Conservation (phyloP, 2,113 vertebrate species). For the Hippocampus barbouri region DNA sequence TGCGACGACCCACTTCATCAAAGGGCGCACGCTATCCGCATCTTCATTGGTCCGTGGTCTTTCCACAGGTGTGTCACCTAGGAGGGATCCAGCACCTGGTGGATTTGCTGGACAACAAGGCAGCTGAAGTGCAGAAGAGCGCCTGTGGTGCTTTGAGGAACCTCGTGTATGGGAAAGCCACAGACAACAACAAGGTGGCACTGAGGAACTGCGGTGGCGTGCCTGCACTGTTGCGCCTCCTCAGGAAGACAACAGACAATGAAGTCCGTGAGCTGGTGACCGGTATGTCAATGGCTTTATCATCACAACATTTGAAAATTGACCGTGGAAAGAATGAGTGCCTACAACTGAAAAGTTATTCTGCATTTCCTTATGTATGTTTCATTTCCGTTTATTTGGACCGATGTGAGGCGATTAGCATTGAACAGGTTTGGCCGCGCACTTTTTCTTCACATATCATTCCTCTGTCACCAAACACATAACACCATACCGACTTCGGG, state of each 20-base stretch:
- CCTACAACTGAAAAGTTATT: too few species aligned
- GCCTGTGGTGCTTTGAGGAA: constrained; percentile 93
- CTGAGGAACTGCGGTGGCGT: constrained; percentile 95
- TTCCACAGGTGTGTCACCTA: constrained; percentile 83
- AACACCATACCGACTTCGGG: too few species aligned
- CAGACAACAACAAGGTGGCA: constrained; percentile 96
- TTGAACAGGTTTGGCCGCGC: too few species aligned
- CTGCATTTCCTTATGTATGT: too few species aligned
- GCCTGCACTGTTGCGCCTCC: constrained; percentile 85
- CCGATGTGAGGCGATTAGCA: too few species aligned
- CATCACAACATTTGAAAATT: neutral
- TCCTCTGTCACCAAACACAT: too few species aligned
- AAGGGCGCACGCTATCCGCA: neutral
- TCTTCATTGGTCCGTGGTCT: constrained; percentile 2
- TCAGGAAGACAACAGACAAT: constrained; percentile 89
- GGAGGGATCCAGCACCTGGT: constrained; percentile 96
- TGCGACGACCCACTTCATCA: too few species aligned
- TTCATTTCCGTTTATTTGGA: too few species aligned
- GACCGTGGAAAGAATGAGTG: too few species aligned
- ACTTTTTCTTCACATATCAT: too few species aligned
- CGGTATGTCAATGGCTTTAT: constrained; percentile 53
- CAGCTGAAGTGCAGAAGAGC: constrained; percentile 92
- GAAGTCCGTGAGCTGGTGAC: constrained; percentile 95
- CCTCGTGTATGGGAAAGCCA: constrained; percentile 93
- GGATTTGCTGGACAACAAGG: constrained; percentile 91